These are phyloP conservation scores for Pao palembangensis DNA, from an alignment of 2,113 vertebrate species.

Conservation along the genomic window DNA sequence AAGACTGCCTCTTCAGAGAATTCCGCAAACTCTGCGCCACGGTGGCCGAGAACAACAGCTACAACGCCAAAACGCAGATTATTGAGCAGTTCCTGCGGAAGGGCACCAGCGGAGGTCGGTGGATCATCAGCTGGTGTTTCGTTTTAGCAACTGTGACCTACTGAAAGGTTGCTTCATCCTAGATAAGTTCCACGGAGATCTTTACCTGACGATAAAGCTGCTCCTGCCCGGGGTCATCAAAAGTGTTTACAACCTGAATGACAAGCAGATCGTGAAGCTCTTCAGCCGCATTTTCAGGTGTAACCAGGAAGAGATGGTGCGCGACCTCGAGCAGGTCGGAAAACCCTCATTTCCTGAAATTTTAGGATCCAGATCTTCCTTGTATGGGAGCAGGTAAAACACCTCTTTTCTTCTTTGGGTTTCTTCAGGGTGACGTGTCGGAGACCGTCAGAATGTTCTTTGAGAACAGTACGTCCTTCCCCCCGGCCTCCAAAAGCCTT, in stretches of 20 bases:
- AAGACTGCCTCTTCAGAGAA: conserved; percentile 89
- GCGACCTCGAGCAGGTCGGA: conserved; percentile 92
- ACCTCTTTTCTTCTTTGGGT: background rate
- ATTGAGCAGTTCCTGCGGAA: conserved; percentile 91
- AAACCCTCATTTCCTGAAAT: no score
- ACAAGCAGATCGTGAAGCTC: conserved; percentile 98
- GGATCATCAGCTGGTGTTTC: background rate
- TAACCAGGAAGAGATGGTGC: conserved; percentile 91
- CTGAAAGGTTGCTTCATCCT: background rate
- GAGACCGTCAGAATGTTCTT: conserved; percentile 95
- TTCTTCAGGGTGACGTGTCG: conserved; percentile 89
- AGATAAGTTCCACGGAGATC: conserved; percentile 94
- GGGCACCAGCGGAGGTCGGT: conserved; percentile 85
- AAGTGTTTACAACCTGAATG: conserved; percentile 96
- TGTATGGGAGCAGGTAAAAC: no score
- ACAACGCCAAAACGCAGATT: conserved; percentile 93
- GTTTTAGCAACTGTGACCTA: background rate
- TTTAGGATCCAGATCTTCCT: no score
- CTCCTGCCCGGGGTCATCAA: conserved; percentile 94
- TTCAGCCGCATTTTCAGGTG: conserved; percentile 93
- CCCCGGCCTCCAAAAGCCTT: conserved; percentile 87
- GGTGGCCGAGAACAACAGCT: conserved; percentile 90
- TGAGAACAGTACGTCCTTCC: conserved; percentile 86
- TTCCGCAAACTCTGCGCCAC: conserved; percentile 92
- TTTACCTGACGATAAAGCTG: conserved; percentile 93